Base-by-base conservation (phyloP, 2,113 vertebrate genomes). In the Oceanodroma tethys region DNA sequence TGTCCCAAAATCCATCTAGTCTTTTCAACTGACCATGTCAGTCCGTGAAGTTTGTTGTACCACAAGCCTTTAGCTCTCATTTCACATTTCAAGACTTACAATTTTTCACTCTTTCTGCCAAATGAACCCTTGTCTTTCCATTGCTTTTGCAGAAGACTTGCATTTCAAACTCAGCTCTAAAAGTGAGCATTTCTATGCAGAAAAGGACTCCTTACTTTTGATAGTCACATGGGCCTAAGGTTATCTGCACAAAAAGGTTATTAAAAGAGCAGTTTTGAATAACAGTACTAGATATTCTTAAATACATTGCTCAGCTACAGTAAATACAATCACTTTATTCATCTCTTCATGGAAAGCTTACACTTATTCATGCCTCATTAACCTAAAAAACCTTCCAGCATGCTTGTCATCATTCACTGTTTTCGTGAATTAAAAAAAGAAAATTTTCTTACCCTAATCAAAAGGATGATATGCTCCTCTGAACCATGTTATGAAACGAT, bases 281-380 rank as follows among this genome's bases (percentile, higher is more conserved):
- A 90, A 9, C 40, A 47, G 13, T 67, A 62, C 36, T 81, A 83
- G 40, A 60, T 89, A 94, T 58, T 89, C 48, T 56, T 75, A 90
- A 80, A 66, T 38, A 50, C 22, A 30, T 60, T 78, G 27, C 79
- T 90, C 66, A 82, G 36, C 43, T 26, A 86, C 13, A 83, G 74
- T 65, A 78, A 93, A 83, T 43, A 58, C 45, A 90, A 75, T 74
- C 48, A 68, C 16, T 93, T 93, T 40, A 85, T 87, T 87, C 16
- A 89, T 74, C 59, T 80, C 22, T 86, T 88, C 27, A 25, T 52
- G 50, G 52, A 96, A 73, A 81, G 42, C 50, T 86, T 92, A 59
- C 55, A 42, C 30, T 96, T 90, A 73, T 55, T 92, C 20, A 67
- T 75, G 84, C 17, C 34, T 72, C 93, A 81, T 90, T 96, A 93